Conservation (phyloP, 1,140 invertebrate species). For the Galleria mellonella region DNA sequence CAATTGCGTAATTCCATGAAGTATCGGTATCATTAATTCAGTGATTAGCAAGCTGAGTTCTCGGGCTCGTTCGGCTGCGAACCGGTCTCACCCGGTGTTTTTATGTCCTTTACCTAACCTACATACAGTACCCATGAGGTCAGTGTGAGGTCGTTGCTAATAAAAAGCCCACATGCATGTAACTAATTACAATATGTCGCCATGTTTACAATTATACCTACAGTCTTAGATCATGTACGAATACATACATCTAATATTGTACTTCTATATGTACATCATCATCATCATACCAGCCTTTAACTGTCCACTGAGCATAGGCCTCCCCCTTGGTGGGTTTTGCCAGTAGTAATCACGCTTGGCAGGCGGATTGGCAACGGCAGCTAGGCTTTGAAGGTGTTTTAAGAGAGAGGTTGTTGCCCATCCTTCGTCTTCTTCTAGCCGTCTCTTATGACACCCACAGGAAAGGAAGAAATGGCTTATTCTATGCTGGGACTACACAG, state of each 20-base stretch:
- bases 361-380: no score
- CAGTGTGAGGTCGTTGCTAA: conserved; percentile 1
- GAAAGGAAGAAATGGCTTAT: no score
- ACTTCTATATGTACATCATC: not conserved
- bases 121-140: conserved; percentile 11
- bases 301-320: no score
- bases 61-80: not conserved
- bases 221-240: not conserved
- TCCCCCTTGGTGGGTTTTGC: no score
- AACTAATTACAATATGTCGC: not conserved
- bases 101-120: conserved; percentile 18
- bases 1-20: not conserved
- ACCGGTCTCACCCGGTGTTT: conserved; percentile 6
- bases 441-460: no score
- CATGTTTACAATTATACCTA: no score
- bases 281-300: no score
- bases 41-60: not conserved
- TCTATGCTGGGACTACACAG: no score
- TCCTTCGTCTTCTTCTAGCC: no score
- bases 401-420: no score
- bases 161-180: not conserved
- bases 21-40: not conserved
- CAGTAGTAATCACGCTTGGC: no score
- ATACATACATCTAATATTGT: not conserved
- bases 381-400: no score